Evolutionary conservation across 2,797 vertebrate genomes (phyloP).

Genomic region (Leptatherina wallacei): DNA sequence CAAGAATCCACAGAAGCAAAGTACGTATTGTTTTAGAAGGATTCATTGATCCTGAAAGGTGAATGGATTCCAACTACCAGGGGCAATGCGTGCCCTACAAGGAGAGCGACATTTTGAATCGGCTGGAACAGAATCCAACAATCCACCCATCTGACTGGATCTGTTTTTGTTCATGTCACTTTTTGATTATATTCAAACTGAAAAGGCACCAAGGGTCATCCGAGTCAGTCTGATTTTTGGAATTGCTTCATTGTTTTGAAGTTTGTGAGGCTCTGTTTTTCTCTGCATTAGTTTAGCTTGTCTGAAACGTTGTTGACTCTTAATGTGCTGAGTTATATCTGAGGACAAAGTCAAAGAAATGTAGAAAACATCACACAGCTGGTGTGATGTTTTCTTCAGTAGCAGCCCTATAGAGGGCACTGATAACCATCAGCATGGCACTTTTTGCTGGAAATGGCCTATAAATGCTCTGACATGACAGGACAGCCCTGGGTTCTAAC

Average conservation of each 20-base stretch:
- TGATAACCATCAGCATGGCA: slow-evolving; percentile 55
- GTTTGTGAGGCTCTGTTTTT: not conserved
- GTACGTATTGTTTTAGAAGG: slow-evolving; percentile 7
- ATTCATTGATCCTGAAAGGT: slow-evolving; percentile 54
- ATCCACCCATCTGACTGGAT: slow-evolving; percentile 57
- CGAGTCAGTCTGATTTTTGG: slow-evolving; percentile 41
- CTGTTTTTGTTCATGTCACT: slow-evolving; percentile 54
- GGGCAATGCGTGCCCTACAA: slow-evolving; percentile 59
- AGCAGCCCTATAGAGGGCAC: slow-evolving; percentile 42
- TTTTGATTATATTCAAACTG: slow-evolving; percentile 56
- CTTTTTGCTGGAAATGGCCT: slow-evolving; percentile 64
- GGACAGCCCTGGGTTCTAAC: slow-evolving; percentile 39
- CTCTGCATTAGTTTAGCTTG: not conserved
- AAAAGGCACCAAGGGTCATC: slow-evolving; percentile 54
- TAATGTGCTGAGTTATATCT: not conserved
- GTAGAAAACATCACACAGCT: slow-evolving; percentile 1
- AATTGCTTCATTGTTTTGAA: not conserved
- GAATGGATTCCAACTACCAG: slow-evolving; percentile 57
- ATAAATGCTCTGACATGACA: slow-evolving; percentile 68
- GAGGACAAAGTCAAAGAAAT: not conserved
- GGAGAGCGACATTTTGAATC: slow-evolving; percentile 51
- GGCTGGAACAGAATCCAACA: slow-evolving; percentile 56
- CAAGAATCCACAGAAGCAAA: slow-evolving; percentile 6
- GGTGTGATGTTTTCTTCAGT: slow-evolving; percentile 25
- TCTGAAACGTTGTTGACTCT: not conserved